These are phyloP conservation scores for Petrocephalus microphthalmus DNA, from an alignment of 2,113 vertebrate genomes.

Conservation along the genomic window DNA sequence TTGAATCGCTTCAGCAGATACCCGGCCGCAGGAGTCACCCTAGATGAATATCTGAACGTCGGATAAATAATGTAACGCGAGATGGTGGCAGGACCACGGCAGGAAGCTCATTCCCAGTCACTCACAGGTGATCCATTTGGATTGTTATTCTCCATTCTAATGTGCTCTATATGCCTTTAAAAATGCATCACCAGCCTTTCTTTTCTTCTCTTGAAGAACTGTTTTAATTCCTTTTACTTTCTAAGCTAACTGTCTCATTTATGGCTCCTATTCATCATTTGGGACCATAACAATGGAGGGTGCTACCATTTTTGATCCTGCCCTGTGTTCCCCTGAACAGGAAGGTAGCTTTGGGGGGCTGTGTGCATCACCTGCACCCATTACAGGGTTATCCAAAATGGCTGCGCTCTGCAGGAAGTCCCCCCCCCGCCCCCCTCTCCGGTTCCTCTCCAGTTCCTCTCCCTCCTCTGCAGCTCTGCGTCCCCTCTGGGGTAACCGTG, in stretches of 20 bases:
- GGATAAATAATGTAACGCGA: neutral
- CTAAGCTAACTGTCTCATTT: neutral
- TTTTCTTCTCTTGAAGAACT: neutral
- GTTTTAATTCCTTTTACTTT: conserved; percentile 5
- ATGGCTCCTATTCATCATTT: conserved; percentile 18
- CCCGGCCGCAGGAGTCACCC: neutral
- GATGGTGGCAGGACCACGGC: neutral
- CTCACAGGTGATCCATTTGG: neutral
- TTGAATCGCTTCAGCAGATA: conserved; percentile 20
- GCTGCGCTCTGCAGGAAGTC: neutral
- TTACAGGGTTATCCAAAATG: neutral
- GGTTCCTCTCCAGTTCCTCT: neutral
- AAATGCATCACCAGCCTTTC: neutral
- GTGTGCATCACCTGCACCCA: neutral
- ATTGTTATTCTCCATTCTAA: neutral
- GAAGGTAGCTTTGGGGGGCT: neutral
- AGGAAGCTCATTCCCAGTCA: neutral
- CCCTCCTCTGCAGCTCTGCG: neutral
- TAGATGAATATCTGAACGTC: neutral
- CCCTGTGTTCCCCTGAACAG: neutral
- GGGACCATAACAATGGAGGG: neutral
- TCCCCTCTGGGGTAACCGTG: neutral
- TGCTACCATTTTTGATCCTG: neutral
- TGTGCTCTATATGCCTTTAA: neutral
- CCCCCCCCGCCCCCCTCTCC: too few relatives aligned